Evolutionary conservation across 1,140 invertebrate species (phyloP).

Genomic region (Leptinotarsa texana): DNA sequence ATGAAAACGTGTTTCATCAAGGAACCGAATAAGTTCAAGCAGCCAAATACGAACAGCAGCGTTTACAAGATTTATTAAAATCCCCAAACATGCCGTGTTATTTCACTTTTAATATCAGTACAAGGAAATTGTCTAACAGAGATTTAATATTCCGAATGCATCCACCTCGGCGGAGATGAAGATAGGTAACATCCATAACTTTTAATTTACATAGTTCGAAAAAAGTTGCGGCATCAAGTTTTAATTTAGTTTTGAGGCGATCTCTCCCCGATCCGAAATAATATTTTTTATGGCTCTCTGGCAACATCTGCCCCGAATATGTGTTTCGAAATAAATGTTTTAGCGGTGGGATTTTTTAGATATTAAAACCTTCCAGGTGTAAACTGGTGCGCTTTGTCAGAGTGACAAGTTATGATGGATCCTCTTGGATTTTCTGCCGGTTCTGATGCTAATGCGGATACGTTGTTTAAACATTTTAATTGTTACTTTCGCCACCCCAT

Average conservation of each 20-base stretch:
- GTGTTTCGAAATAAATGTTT: constrained; percentile 12
- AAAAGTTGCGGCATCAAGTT: constrained; percentile 20
- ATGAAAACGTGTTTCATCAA: not conserved
- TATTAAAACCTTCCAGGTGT: constrained; percentile 25
- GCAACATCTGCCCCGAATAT: constrained; percentile 15
- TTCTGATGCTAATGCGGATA: constrained; percentile 28
- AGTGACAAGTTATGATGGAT: constrained; percentile 30
- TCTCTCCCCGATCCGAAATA: constrained; percentile 23
- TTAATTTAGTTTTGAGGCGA: constrained; percentile 27
- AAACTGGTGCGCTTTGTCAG: constrained; percentile 23
- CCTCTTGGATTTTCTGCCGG: constrained; percentile 2
- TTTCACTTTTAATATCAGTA: constrained; percentile 26
- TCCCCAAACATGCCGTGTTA: not conserved
- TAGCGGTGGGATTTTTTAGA: constrained; percentile 12
- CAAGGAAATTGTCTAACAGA: constrained; percentile 8
- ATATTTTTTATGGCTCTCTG: constrained; percentile 21
- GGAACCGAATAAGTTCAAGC: not conserved
- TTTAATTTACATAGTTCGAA: constrained; percentile 27
- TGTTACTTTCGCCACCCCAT: constrained; percentile 27
- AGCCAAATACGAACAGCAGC: not conserved
- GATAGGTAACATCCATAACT: constrained; percentile 26
- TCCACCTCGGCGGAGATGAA: constrained; percentile 6
- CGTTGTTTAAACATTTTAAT: constrained; percentile 32
- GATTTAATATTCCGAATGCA: constrained; percentile 26
- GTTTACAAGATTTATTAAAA: constrained; percentile 25